These are phyloP conservation scores for Drosophila bocqueti DNA, from an alignment of 1,140 invertebrate genomes.

Conservation along the genomic window DNA sequence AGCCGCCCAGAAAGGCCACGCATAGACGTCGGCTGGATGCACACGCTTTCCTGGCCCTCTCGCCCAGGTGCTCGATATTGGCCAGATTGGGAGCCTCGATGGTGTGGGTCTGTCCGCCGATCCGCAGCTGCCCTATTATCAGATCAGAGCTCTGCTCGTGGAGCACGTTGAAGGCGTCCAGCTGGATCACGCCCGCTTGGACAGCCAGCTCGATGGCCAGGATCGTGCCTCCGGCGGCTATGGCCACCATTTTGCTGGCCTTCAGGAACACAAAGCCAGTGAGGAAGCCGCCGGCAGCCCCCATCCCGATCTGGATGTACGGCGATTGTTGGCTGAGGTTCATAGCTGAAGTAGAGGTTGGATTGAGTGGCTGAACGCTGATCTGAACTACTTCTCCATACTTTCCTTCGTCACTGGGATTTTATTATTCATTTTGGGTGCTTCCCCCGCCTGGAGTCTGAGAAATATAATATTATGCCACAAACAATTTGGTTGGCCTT, in stretches of 20 bases:
- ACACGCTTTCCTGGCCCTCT: slow-evolving; percentile 4
- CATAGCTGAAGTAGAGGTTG: slow-evolving; percentile 20
- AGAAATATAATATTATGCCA: not conserved
- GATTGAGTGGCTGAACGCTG: not conserved
- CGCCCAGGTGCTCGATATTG: not conserved
- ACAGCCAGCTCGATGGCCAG: slow-evolving; percentile 35
- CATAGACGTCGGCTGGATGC: slow-evolving; percentile 31
- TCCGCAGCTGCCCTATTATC: not conserved
- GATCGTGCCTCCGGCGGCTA: slow-evolving; percentile 26
- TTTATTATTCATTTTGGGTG: slow-evolving; percentile 29
- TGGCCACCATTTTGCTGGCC: slow-evolving; percentile 43
- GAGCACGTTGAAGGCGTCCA: slow-evolving; percentile 2
- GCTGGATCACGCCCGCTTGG: slow-evolving; percentile 20
- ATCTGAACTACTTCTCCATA: slow-evolving; percentile 28
- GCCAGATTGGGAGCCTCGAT: not conserved
- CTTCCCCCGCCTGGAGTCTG: slow-evolving; percentile 1
- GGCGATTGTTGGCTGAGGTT: slow-evolving; percentile 36
- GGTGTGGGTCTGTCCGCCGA: not conserved
- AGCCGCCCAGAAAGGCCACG: slow-evolving; percentile 50
- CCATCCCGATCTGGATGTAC: slow-evolving; percentile 47
- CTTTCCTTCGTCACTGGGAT: slow-evolving; percentile 27
- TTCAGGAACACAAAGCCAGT: slow-evolving; percentile 40
- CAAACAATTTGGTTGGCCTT: slow-evolving; percentile 21
- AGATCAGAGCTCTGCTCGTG: not conserved
- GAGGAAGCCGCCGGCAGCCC: slow-evolving; percentile 41